Conservation (phyloP, 2,888 invertebrate species). For the Drosophila prolongata region DNA sequence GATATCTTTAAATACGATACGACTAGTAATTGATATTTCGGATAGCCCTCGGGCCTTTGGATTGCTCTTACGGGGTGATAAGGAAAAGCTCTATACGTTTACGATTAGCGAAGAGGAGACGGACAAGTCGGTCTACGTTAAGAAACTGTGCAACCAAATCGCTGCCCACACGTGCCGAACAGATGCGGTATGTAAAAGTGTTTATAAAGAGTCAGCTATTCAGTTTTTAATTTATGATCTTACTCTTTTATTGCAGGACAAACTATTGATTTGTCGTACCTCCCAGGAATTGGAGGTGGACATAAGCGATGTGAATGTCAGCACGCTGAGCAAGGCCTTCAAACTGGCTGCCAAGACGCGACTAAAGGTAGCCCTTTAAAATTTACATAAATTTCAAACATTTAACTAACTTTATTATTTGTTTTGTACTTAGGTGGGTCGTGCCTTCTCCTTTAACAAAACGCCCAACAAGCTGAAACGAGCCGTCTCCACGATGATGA, state of each 20-base stretch:
- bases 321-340: slow-evolving; percentile 95
- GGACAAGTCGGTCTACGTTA: slow-evolving; percentile 92
- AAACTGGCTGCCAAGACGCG: slow-evolving; percentile 94
- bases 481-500: slow-evolving; percentile 97
- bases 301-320: slow-evolving; percentile 93
- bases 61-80: slow-evolving; percentile 93
- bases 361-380: slow-evolving; percentile 87
- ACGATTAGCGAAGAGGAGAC: slow-evolving; percentile 93
- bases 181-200: slow-evolving; percentile 90
- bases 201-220: no score
- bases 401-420: neutral
- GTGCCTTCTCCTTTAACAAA: slow-evolving; percentile 97
- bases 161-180: slow-evolving; percentile 96
- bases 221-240: neutral
- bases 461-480: slow-evolving; percentile 97
- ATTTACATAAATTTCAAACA: no score
- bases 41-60: slow-evolving; percentile 96
- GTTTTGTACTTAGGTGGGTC: slow-evolving; percentile 88
- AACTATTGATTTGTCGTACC: slow-evolving; percentile 82
- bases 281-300: slow-evolving; percentile 93
- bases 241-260: slow-evolving; percentile 73
- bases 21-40: slow-evolving; percentile 94
- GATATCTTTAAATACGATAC: slow-evolving; percentile 94
- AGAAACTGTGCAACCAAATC: slow-evolving; percentile 94
- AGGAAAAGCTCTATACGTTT: slow-evolving; percentile 95